Percentiles rank a stretch among this genome's conserved stretches.
Evolutionary conservation across 2,797 vertebrate species (phyloP).

Genomic region (Hydrophis major): DNA sequence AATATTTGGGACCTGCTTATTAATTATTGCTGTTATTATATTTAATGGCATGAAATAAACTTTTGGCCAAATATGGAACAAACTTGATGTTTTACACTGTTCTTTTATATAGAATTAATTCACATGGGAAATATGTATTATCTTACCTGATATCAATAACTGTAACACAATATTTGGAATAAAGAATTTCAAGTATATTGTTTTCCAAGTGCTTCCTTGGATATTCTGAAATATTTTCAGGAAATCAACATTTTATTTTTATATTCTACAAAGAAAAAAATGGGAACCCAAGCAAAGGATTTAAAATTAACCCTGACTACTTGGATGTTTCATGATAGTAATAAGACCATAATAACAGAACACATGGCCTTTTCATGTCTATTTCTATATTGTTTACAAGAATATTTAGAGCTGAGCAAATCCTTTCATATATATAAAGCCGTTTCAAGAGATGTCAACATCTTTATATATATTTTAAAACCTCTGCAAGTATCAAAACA

Average conservation of each 20-base stretch:
- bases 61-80: background rate
- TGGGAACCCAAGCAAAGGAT: conserved; percentile 36
- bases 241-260: conserved; percentile 14
- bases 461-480: conserved; percentile 37
- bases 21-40: background rate
- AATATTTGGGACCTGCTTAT: background rate
- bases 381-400: conserved; percentile 32
- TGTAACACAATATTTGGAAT: conserved; percentile 24
- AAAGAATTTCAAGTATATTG: conserved; percentile 25
- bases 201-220: conserved; percentile 23
- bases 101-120: conserved; percentile 37
- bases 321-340: conserved; percentile 42
- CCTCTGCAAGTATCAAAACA: conserved; percentile 20
- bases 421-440: conserved; percentile 22
- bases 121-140: conserved; percentile 15
- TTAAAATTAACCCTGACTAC: conserved; percentile 39
- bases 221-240: conserved; percentile 34
- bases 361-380: background rate
- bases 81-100: background rate
- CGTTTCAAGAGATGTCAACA: conserved; percentile 20
- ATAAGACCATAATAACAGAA: conserved; percentile 44
- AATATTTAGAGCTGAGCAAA: conserved; percentile 36
- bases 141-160: conserved; percentile 22
- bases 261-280: conserved; percentile 23
- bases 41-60: background rate